Percentiles rank a stretch among this genome's conserved stretches.
Conservation (phyloP, 2,888 invertebrate genomes). For the Acrocyrtus sp. region DNA sequence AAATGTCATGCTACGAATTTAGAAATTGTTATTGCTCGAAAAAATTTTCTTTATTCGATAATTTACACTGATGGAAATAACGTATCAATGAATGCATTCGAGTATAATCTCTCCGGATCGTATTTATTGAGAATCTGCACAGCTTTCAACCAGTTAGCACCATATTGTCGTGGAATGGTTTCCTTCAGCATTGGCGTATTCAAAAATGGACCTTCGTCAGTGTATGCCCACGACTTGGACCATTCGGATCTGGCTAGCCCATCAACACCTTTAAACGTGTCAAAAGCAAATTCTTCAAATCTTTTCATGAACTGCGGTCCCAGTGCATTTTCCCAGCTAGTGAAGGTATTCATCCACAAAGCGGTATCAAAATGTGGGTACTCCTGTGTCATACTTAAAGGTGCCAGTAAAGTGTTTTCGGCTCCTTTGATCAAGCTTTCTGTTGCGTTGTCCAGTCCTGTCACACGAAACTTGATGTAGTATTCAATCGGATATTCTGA, state of each 20-base stretch:
- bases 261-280: constrained; percentile 21
- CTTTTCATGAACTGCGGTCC: constrained; percentile 28
- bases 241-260: constrained; percentile 31
- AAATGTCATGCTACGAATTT: no score
- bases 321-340: constrained; percentile 11
- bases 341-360: constrained; percentile 39
- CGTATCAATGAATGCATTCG: constrained; percentile 28
- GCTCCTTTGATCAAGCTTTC: constrained; percentile 21
- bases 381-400: constrained; percentile 2
- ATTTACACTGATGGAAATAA: no score
- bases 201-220: constrained; percentile 17
- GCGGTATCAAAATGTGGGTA: constrained; percentile 40
- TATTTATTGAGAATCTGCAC: constrained; percentile 15
- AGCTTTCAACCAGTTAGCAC: constrained; percentile 15
- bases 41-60: not conserved
- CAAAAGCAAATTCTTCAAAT: constrained; percentile 23
- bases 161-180: constrained; percentile 20
- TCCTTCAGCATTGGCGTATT: constrained; percentile 12
- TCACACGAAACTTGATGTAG: constrained; percentile 36
- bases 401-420: not conserved
- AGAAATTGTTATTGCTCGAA: not conserved
- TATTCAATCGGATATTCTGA: constrained; percentile 36
- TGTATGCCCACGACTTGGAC: constrained; percentile 41
- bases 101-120: constrained; percentile 19
- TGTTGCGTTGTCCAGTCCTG: constrained; percentile 28